phyloP scores from a whole-genome alignment of 2,888 invertebrate genomes.

The Melinopterus prodromus region DNA sequence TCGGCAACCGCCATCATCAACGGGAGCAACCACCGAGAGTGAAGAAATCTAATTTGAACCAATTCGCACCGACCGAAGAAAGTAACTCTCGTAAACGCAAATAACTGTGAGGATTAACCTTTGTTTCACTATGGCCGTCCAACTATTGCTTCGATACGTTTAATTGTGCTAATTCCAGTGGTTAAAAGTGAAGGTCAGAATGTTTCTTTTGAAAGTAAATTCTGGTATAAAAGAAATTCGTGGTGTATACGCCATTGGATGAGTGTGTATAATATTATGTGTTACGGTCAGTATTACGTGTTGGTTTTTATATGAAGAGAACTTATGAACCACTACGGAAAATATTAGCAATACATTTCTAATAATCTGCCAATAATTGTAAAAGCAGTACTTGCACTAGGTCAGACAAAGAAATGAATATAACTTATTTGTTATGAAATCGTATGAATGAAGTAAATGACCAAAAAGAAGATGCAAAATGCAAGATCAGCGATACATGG shows the following conservation, averaged over 20 bases:
- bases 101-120: neutral
- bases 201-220: neutral
- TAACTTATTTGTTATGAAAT: neutral
- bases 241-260: neutral
- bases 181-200: neutral
- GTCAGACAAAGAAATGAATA: neutral
- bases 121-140: neutral
- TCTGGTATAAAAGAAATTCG: neutral
- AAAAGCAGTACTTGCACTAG: neutral
- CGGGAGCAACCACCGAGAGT: conserved; percentile 10
- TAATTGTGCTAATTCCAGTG: neutral
- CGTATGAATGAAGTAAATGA: neutral
- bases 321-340: too few relatives aligned
- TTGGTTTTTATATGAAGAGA: too few relatives aligned
- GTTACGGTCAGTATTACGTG: too few relatives aligned
- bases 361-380: neutral
- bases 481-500: neutral
- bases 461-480: neutral
- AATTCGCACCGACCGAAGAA: conserved; percentile 5
- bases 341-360: too few relatives aligned
- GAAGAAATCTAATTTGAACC: conserved; percentile 21
- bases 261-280: neutral
- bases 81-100: neutral
- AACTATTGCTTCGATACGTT: neutral
- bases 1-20: neutral